A percentile compares a stretch with the other conserved stretches of the same genome.
Conservation (phyloP, 2,888 invertebrate species). For the Drosophila affinis region DNA sequence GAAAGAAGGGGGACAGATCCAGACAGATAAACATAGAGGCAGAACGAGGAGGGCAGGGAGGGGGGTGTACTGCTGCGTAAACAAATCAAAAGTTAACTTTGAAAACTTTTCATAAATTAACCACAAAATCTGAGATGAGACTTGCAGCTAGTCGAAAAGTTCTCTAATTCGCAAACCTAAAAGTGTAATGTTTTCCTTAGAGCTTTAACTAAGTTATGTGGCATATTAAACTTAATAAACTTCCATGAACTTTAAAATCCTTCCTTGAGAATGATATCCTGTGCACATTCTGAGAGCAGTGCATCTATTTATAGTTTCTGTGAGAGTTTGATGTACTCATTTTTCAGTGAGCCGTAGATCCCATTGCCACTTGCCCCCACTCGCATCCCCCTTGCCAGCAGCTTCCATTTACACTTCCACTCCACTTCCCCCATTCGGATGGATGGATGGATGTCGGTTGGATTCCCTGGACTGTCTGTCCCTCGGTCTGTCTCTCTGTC, state of each 20-base stretch:
- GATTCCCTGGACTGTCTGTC: slow-evolving; percentile 42
- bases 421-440: slow-evolving; percentile 7
- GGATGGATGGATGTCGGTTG: slow-evolving; percentile 1
- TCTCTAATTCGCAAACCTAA: slow-evolving; percentile 18
- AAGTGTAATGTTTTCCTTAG: background rate
- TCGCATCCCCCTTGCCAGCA: slow-evolving; percentile 2
- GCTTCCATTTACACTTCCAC: slow-evolving; percentile 14
- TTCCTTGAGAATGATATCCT: background rate
- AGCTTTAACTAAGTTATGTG: background rate
- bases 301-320: slow-evolving; percentile 42
- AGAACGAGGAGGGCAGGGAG: slow-evolving; percentile 4
- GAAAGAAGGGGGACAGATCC: background rate
- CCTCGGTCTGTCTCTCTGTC: slow-evolving; percentile 1
- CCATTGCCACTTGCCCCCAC: slow-evolving; percentile 28
- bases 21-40: slow-evolving; percentile 1
- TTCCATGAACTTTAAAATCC: too few species aligned
- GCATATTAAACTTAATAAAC: background rate
- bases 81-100: slow-evolving; percentile 22
- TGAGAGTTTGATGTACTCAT: slow-evolving; percentile 45
- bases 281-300: background rate
- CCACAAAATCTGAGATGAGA: slow-evolving; percentile 11
- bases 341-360: slow-evolving; percentile 57
- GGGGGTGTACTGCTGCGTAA: background rate
- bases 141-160: background rate
- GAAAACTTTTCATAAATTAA: slow-evolving; percentile 36